These are phyloP conservation scores for Mus pahari DNA, from an alignment of 2,113 vertebrate genomes.

Conservation along the genomic window DNA sequence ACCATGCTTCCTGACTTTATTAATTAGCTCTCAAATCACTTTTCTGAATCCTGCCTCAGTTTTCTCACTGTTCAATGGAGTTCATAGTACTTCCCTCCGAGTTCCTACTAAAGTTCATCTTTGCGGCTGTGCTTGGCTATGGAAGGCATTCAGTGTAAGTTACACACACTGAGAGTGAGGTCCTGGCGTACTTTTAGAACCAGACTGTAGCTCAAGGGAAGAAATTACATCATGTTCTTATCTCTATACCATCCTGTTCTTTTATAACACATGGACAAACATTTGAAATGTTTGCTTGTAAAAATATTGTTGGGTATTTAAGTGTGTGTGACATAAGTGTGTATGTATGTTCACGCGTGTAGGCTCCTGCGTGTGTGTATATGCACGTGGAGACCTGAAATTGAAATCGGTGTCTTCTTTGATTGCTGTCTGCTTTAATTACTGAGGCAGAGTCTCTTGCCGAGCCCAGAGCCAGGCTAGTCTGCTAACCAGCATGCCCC, in stretches of 20 bases:
- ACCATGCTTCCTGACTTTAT: background rate
- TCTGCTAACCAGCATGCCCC: background rate
- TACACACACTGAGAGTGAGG: background rate
- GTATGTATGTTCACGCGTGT: background rate
- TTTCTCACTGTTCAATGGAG: constrained; percentile 51
- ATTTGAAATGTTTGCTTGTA: background rate
- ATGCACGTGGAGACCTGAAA: too few relatives aligned
- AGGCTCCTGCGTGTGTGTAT: too few relatives aligned
- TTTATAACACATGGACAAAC: background rate
- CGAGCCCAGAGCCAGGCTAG: background rate
- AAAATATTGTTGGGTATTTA: background rate
- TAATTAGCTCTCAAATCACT: background rate
- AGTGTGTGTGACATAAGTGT: background rate
- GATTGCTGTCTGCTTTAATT: background rate
- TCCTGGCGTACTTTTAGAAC: background rate
- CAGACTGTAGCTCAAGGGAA: background rate
- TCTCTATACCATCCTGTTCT: background rate
- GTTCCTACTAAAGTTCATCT: background rate
- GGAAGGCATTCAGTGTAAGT: background rate
- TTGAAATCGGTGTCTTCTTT: background rate
- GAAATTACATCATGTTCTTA: background rate
- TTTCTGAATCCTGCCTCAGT: background rate
- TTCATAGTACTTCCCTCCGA: background rate
- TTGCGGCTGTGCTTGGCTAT: background rate
- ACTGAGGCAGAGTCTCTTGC: background rate